Conservation (phyloP, 2,888 invertebrate species). For the Chymomyza amoena region DNA sequence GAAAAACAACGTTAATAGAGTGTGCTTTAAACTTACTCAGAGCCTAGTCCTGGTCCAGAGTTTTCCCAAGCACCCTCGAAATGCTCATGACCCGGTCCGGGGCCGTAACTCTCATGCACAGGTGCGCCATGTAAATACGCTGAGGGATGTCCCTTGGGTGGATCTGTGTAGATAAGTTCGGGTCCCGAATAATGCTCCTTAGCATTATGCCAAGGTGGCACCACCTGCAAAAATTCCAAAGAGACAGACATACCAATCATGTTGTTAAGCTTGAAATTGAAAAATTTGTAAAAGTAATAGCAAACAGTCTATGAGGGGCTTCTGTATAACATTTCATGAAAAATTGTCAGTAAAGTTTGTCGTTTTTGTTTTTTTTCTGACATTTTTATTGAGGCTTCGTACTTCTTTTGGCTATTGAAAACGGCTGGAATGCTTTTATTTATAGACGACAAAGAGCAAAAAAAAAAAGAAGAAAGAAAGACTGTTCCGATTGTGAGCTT, state of each 20-base stretch:
- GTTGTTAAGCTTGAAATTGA: not conserved
- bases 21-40: constrained; percentile 80
- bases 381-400: constrained; percentile 25
- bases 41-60: constrained; percentile 83
- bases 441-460: not conserved
- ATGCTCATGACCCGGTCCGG: constrained; percentile 77
- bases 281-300: not conserved
- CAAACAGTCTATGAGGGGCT: constrained; percentile 8
- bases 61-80: constrained; percentile 82
- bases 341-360: constrained; percentile 24
- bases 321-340: constrained; percentile 31
- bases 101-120: constrained; percentile 71
- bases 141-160: constrained; percentile 76
- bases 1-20: no score
- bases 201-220: constrained; percentile 74
- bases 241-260: not conserved
- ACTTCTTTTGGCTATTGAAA: not conserved
- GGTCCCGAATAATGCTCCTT: constrained; percentile 69
- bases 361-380: not conserved
- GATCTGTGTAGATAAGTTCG: constrained; percentile 76
- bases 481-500: not conserved
- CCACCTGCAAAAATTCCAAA: constrained; percentile 56
- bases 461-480: not conserved
- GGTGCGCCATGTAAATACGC: constrained; percentile 75
- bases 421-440: constrained; percentile 1